Base-by-base conservation (phyloP, 2,888 invertebrate species). In the Caenorhabditis becei region DNA sequence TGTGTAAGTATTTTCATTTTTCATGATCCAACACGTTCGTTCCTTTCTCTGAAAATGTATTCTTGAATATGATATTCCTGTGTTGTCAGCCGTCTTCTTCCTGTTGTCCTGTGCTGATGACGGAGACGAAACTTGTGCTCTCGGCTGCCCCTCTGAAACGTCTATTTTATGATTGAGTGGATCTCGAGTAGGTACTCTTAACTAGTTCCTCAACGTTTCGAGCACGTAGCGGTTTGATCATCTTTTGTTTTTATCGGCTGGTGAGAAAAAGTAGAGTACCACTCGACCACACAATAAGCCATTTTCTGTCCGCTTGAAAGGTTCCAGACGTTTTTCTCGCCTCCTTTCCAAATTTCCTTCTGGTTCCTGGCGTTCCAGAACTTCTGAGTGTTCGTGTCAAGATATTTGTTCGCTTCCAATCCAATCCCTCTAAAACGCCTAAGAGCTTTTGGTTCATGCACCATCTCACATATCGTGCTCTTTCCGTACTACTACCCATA, bases 211-310 rank as follows among this genome's bases (percentile, higher is more conserved):
- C 77, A 70, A 70, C 63, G 70, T 77, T 77, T 77, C 70, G 56
- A 77, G 71, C 41, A 41, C 14, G 32, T 69, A 58, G 74, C 65
- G 32, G 59, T 75, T 75, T 65, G 66, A 75, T 75, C 59, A 59
- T 35, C 47, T 47, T 65, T 65, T 58, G 35, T 61, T 75, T 75
- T 75, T 61, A 65, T 61, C 16, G 16, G 59, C 41, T 66, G 59
- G 65, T 53, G 61, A 66, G 66, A 58, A 53, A 47, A 63, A 66
- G 75, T 61, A 75, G 66, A 66, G 75, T 66, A 75, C 66, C 66
- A 66, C 75, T 75, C 75, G 75, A 75, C 75, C 75, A 75, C 66
- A 75, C 75, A 75, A 75, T 66, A 75, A 66, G 66, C 75, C 66
- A 66, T 66, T 75, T 72, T 66, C n/a, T 59, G 61, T 66, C 53